Conservation (phyloP, 1,140 invertebrate genomes). For the Sipha flava region DNA sequence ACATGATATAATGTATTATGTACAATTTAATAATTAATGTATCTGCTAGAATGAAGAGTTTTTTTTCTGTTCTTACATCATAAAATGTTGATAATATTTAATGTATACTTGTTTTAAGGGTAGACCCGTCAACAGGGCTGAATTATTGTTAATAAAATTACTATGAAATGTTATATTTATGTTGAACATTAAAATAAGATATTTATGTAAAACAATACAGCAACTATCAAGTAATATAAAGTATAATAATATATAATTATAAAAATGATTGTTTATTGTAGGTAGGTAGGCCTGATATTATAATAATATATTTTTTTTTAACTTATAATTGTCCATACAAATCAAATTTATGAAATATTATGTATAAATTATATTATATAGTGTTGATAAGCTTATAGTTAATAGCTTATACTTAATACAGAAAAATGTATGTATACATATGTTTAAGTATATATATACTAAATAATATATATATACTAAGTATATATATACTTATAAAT, state of each 20-base stretch:
- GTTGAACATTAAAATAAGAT: conserved; percentile 22
- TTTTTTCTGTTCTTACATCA: background rate
- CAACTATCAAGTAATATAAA: background rate
- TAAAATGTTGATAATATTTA: background rate
- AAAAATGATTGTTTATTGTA: background rate
- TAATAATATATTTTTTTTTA: conserved; percentile 15
- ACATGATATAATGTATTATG: background rate
- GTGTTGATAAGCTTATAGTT: conserved; percentile 18
- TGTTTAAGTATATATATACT: background rate
- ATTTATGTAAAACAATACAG: conserved; percentile 25
- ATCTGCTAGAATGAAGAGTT: background rate
- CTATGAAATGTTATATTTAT: conserved; percentile 24
- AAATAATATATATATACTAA: background rate
- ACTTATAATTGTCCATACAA: background rate
- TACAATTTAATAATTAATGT: background rate
- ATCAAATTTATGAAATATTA: conserved; percentile 25
- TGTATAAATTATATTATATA: too few species aligned
- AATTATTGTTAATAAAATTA: conserved; percentile 16
- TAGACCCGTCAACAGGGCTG: conserved; percentile 9
- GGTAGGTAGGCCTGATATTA: background rate
- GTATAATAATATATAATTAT: background rate
- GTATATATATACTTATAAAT: background rate
- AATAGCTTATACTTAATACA: background rate
- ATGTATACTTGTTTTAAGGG: conserved; percentile 1
- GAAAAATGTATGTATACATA: background rate